Evolutionary conservation across 2,797 vertebrate species (phyloP).

Genomic region (Staurois parvus): DNA sequence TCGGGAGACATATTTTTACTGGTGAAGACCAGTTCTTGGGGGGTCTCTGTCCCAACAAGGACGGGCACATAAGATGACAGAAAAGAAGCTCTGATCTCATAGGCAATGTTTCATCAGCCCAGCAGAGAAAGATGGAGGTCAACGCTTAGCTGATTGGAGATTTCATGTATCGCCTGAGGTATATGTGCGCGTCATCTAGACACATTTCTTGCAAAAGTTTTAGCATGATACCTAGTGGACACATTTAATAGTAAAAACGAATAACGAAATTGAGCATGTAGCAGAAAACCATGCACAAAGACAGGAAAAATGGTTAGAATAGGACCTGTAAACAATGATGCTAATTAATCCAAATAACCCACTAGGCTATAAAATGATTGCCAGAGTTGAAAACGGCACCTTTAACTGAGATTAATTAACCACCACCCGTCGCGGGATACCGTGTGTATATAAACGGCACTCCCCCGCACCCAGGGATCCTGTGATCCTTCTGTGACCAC

Average conservation of each 20-base stretch:
- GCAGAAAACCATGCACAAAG: no score
- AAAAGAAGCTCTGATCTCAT: constrained; percentile 95
- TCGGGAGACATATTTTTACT: constrained; percentile 93
- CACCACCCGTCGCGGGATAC: no score
- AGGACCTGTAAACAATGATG: no score
- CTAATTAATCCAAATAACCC: no score
- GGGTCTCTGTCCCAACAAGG: constrained; percentile 95
- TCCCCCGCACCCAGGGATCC: no score
- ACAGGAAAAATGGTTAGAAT: no score
- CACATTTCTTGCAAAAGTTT: constrained; percentile 97
- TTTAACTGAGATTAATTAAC: no score
- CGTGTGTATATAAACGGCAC: no score
- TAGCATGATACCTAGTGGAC: constrained; percentile 91
- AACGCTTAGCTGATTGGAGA: constrained; percentile 95
- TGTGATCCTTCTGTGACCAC: no score
- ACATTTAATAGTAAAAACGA: neutral
- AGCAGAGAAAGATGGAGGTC: constrained; percentile 96
- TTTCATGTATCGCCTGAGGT: constrained; percentile 96
- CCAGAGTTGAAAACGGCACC: no score
- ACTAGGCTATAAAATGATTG: no score
- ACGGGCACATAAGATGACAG: constrained; percentile 97
- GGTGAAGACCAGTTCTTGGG: constrained; percentile 94
- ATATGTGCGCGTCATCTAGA: constrained; percentile 96
- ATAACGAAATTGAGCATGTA: no score
- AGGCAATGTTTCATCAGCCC: constrained; percentile 97